Conservation (phyloP, 2,113 vertebrate genomes). For the Pampusana beccarii region DNA sequence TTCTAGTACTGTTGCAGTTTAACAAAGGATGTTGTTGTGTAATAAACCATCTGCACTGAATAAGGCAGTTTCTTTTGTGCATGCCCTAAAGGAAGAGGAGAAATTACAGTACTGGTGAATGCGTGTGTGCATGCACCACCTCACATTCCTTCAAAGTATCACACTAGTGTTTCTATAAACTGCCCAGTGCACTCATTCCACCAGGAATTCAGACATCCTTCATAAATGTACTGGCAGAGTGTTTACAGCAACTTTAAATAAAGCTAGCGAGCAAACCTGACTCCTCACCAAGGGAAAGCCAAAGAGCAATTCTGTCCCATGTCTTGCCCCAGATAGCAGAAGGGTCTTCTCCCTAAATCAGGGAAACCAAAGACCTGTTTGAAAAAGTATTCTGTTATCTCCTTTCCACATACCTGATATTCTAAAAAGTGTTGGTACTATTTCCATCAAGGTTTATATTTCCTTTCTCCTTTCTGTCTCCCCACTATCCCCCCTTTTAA, state of each 20-base stretch:
- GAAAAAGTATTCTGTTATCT: not conserved
- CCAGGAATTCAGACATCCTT: not conserved
- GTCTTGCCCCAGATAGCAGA: not conserved
- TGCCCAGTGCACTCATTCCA: not conserved
- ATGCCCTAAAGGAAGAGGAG: not conserved
- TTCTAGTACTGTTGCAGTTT: not conserved
- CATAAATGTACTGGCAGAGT: not conserved
- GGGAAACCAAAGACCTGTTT: not conserved
- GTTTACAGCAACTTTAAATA: not conserved
- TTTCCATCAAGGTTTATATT: not conserved
- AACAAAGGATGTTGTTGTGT: not conserved
- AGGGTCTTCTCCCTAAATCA: not conserved
- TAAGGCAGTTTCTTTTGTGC: not conserved
- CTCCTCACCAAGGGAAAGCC: not conserved
- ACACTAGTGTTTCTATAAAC: not conserved
- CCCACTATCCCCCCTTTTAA: rapidly evolving
- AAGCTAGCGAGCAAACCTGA: not conserved
- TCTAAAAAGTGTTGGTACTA: not conserved
- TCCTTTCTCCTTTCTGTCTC: not conserved
- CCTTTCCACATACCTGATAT: not conserved
- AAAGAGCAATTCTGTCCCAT: not conserved
- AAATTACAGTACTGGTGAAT: not conserved
- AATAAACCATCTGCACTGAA: not conserved
- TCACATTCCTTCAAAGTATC: not conserved
- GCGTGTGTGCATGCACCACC: not conserved